Evolutionary conservation across 2,888 invertebrate species (phyloP), one percentile per base, ranked within the genome.

Genomic region (Spisula solida): DNA sequence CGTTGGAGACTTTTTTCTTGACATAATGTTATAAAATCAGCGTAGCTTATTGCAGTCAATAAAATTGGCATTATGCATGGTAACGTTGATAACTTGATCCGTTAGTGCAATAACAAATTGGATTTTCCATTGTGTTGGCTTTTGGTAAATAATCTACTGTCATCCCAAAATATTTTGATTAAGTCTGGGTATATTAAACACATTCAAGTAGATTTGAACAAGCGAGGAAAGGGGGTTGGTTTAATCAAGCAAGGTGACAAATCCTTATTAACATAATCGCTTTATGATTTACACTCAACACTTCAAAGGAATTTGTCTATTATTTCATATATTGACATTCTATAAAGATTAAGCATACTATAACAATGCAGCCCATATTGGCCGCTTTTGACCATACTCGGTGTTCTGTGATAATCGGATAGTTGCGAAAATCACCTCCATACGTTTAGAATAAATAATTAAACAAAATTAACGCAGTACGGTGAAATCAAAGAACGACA

Each of bases 381-480:
- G 51, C 56, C 29, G 34, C 25, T 75, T 41, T 75, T 75, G 75
- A 75, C 60, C n/a, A 20, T 55, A 79, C 34, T 29, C 47, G 78
- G 56, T 25, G 25, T 34, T 78, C n/a, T 48, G 79, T 12, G 55
- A 16, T 87, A 89, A 89, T 89, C 89, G 85, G 89, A 29, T 87
- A 60, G 70, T 81, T n/a, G 34, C 66, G 80, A 80, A 48, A 75
- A 48, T 78, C 41, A 41, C 34, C 29, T 25, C 48, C 81, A 55
- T 85, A 80, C 81, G 79, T 25, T 81, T 41, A 81, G 81, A 86
- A 85, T 78, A 89, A 89, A 89, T 81, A 89, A 84, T 87, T 87
- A 70, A 87, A 86, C 78, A 87, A 89, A 56, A 20, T 82, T 85
- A 56, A 16, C 41, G 34, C 75, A 34, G 75, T 34, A 34, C 14